Evolutionary conservation across 2,888 invertebrate genomes (phyloP), one percentile per base, ranked within the genome.

Genomic region (Aplocera efformata): DNA sequence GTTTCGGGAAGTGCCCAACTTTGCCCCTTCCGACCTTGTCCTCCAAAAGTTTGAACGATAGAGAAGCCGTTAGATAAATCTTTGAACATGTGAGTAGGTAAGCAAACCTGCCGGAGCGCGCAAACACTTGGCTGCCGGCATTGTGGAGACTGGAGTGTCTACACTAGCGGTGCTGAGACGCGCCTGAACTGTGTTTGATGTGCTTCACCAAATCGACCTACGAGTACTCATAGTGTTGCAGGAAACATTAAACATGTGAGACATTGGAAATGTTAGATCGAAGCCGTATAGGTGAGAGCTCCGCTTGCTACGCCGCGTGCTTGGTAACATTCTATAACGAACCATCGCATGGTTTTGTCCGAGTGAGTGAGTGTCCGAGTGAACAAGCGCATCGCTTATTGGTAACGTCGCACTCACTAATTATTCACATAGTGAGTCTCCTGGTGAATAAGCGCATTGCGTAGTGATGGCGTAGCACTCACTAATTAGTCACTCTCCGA

Each of bases 101-200:
- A 58, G 64, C 58, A 68, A 68, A 68, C 67, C 59, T 51, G 58
- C 56, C 60, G 57, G 61, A 58, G 60, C 60, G 64, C 59, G 51
- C 71, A 74, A 67, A 73, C 69, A 72, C 67, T 66, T 48, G 45
- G 58, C 55, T 52, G 57, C 62, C 54, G 67, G 59, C 67, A 67
- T 65, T 73, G 75, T 73, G 51, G 65, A 62, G 64, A 58, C 13
- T 17, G 13, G 68, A 72, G 72, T 75, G 71, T 76, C 63, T 77
- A 78, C 73, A 77, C 70, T 73, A 56, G 53, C 55, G 51, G 57
- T 58, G 48, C 52, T 58, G 60, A 63, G 66, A 57, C 63, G 64
- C 50, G 56, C 65, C 51, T 63, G 67, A 66, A 64, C 67, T 70
- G 69, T 76, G 72, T 77, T 69, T 75, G 77, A 70, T 60, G 63